These are phyloP conservation scores for Achatina immaculata DNA, from an alignment of 1,140 invertebrate genomes.

Conservation along the genomic window DNA sequence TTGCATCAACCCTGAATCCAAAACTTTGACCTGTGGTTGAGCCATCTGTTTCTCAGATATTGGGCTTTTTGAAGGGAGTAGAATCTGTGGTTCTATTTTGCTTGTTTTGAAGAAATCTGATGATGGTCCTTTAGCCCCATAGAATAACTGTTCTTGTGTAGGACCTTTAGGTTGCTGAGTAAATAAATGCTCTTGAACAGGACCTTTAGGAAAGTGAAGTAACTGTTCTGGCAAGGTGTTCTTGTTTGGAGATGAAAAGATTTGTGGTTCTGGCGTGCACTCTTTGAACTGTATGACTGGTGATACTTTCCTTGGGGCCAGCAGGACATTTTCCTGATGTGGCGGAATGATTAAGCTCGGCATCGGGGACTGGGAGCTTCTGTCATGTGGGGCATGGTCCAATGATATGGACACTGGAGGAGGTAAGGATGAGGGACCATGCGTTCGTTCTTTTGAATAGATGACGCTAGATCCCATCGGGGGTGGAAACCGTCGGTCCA, in stretches of 20 bases:
- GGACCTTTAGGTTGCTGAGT: not conserved
- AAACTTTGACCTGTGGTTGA: not conserved
- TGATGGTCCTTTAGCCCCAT: not conserved
- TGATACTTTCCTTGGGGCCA: conserved; percentile 15
- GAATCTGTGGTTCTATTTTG: not conserved
- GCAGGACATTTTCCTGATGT: conserved; percentile 27
- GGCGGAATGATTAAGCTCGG: conserved; percentile 21
- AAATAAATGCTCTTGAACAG: conserved; percentile 5
- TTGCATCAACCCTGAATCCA: not conserved
- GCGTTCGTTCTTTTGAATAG: conserved; percentile 4
- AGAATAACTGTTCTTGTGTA: conserved; percentile 10
- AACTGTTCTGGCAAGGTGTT: not conserved
- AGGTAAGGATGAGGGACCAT: not conserved
- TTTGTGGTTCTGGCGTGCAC: not conserved
- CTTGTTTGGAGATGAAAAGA: conserved; percentile 18
- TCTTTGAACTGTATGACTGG: conserved; percentile 24
- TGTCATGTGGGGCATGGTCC: conserved; percentile 34
- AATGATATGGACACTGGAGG: conserved; percentile 35
- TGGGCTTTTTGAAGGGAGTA: not conserved
- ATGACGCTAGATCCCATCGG: not conserved
- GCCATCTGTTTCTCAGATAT: not conserved
- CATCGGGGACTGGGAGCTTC: conserved; percentile 32
- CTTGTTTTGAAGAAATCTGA: not conserved
- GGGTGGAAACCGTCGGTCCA: conserved; percentile 1
- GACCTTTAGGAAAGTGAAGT: not conserved